Percentiles rank a stretch among this genome's conserved stretches.
phyloP scores from a whole-genome alignment of 2,888 invertebrate species.

The Archips crataeganus region DNA sequence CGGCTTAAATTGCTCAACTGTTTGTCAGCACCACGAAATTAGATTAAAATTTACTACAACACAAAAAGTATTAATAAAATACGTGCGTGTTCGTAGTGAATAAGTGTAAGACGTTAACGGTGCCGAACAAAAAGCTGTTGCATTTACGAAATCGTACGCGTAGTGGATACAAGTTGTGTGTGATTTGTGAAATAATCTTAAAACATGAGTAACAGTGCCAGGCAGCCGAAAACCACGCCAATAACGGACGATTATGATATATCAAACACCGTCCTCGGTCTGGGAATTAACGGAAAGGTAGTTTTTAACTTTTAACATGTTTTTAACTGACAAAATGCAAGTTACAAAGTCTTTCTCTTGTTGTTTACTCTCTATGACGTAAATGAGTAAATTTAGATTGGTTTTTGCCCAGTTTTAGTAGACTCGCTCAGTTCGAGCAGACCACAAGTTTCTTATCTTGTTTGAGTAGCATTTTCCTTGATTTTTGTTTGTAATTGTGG shows the following conservation, averaged over 20 bases:
- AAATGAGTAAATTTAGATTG: conserved; percentile 42
- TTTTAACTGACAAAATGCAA: conserved; percentile 26
- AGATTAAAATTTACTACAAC: conserved; percentile 50
- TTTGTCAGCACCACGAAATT: conserved; percentile 56
- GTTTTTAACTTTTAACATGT: conserved; percentile 47
- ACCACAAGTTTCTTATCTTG: conserved; percentile 17
- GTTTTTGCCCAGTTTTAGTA: conserved; percentile 45
- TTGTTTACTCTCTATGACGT: conserved; percentile 64
- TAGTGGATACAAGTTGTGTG: conserved; percentile 53
- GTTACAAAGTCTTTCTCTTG: conserved; percentile 34
- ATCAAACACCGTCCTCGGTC: conserved; percentile 96
- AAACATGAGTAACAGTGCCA: conserved; percentile 74
- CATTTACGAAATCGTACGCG: conserved; percentile 49
- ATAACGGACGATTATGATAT: conserved; percentile 97
- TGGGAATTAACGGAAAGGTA: conserved; percentile 98
- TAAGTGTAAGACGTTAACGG: conserved; percentile 40
- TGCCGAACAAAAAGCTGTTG: conserved; percentile 45
- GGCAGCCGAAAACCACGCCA: conserved; percentile 90
- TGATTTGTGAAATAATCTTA: conserved; percentile 45
- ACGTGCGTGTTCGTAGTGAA: conserved; percentile 41
- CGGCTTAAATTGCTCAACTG: conserved; percentile 47
- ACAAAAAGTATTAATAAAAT: conserved; percentile 39
- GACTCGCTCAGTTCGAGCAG: conserved; percentile 33
- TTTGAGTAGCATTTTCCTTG: neutral
- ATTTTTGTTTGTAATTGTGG: neutral